Base-by-base conservation (phyloP, 2,797 vertebrate species). In the Tolypeutes matacus region DNA sequence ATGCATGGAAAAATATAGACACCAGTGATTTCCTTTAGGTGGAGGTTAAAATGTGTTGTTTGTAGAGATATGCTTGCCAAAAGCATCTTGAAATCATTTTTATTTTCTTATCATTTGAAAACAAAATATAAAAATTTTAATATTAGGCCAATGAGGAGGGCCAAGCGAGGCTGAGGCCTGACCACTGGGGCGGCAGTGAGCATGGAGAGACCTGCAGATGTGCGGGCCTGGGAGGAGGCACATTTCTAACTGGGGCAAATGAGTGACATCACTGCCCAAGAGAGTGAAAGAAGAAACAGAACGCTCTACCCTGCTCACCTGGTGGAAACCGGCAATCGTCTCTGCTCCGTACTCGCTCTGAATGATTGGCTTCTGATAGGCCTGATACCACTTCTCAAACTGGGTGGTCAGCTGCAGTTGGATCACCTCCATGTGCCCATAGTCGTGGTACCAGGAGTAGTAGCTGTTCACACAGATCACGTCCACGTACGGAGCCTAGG, bases 271-370 rank as follows among this genome's bases (percentile, higher is more conserved):
- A 18, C 39, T 23, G 49, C n/a, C 34, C 8, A 1, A 23, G 46
- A 13, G 1, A 3, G 46, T 4, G 34, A 17, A 67, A 14, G 34
- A 34, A 60, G 0, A 15, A 39, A 12, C 4, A 6, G 17, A 2
- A 29, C 0, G 10, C 9, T 20, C 20, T 1, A 0, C 0, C 2
- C 17, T 0, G 2, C 99, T 99, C 96, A 99, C 99, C 10, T 89
- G 98, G 97, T 99, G 99, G 65, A 99, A 93, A 6, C 99, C 99
- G 0, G 99, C 29, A 29, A 99, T 98, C 0, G 98, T 93, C 0
- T 99, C 99, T 0, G 99, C 99, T 83, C 99, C 99, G 0, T 99
- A 99, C 98, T 99, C 99, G 56, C 99, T 99, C 98, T 99, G 99
- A 97, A 99, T 99, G 34, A 99, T 99, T 64, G 99, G 99, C 64